Percentiles rank a stretch among this genome's conserved stretches.
Evolutionary conservation across 1,140 invertebrate genomes (phyloP).

Genomic region (Ostrea edulis): DNA sequence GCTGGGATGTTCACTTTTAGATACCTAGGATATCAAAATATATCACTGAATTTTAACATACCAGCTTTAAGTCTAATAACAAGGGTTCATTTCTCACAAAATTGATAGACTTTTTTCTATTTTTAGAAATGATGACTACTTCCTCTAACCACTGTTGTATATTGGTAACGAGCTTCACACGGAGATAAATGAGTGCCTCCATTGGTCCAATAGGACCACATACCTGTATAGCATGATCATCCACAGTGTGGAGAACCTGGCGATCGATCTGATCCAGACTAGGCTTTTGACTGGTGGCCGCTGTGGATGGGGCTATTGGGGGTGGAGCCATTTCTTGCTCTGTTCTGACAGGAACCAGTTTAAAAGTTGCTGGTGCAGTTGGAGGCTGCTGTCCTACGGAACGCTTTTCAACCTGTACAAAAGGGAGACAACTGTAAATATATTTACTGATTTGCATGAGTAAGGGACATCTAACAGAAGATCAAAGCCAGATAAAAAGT

Average conservation of each 20-base stretch:
- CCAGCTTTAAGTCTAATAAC: not conserved
- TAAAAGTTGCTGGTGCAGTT: slow-evolving; percentile 65
- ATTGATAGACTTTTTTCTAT: too few relatives aligned
- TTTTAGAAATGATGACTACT: too few relatives aligned
- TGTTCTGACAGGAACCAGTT: slow-evolving; percentile 65
- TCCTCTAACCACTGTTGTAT: too few relatives aligned
- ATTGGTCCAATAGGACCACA: not conserved
- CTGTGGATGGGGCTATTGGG: slow-evolving; percentile 61
- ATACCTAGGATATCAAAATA: slow-evolving; percentile 77
- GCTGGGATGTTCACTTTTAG: slow-evolving; percentile 77
- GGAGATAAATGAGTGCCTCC: too few relatives aligned
- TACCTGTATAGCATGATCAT: slow-evolving; percentile 76
- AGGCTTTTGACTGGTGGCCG: slow-evolving; percentile 66
- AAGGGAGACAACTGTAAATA: slow-evolving; percentile 14
- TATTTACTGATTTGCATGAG: not conserved
- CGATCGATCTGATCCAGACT: slow-evolving; percentile 72
- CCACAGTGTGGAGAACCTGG: slow-evolving; percentile 76
- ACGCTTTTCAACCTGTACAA: slow-evolving; percentile 64
- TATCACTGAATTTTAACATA: too few relatives aligned
- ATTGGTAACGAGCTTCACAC: too few relatives aligned
- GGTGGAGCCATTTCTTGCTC: slow-evolving; percentile 62
- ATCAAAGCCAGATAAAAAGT: too few relatives aligned
- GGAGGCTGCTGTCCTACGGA: slow-evolving; percentile 67
- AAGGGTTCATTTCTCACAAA: too few relatives aligned
- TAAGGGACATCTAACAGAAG: too few relatives aligned